Conservation (phyloP, 2,797 vertebrate genomes). For the Xyrichtys novacula region DNA sequence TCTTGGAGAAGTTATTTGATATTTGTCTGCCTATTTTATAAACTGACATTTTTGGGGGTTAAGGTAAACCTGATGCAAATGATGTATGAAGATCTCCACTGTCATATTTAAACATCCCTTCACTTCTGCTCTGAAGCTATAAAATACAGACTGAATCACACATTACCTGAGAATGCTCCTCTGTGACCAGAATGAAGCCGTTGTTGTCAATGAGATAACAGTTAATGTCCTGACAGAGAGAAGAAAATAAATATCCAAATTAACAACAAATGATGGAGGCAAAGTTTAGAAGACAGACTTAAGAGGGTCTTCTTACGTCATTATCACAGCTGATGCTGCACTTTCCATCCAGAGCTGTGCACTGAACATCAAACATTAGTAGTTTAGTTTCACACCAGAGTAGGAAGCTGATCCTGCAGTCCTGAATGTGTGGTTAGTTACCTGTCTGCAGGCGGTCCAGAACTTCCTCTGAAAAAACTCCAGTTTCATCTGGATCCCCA, state of each 20-base stretch:
- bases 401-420: not conserved
- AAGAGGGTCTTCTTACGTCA: slow-evolving; percentile 84
- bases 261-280: not conserved
- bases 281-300: not conserved
- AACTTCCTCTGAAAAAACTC: slow-evolving; percentile 99
- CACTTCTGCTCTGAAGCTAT: no score
- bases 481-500: slow-evolving; percentile 99
- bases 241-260: slow-evolving; percentile 1
- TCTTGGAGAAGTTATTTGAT: not conserved
- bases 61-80: no score
- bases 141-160: slow-evolving; percentile 14
- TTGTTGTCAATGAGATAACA: slow-evolving; percentile 99
- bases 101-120: not conserved
- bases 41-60: not conserved
- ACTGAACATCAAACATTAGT: slow-evolving; percentile 81
- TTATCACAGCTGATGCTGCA: slow-evolving; percentile 97
- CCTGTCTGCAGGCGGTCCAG: slow-evolving; percentile 99
- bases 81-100: not conserved
- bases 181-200: slow-evolving; percentile 97
- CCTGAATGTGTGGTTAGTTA: slow-evolving; percentile 74
- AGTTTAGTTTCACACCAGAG: slow-evolving; percentile 4
- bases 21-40: not conserved
- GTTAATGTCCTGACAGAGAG: slow-evolving; percentile 89
- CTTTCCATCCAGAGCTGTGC: slow-evolving; percentile 94
- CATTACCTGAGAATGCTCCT: slow-evolving; percentile 92